Percentiles rank a stretch among this genome's conserved stretches.
These are phyloP conservation scores for Pachycephus smyrnensis DNA, from an alignment of 2,888 invertebrate genomes.

Conservation along the genomic window DNA sequence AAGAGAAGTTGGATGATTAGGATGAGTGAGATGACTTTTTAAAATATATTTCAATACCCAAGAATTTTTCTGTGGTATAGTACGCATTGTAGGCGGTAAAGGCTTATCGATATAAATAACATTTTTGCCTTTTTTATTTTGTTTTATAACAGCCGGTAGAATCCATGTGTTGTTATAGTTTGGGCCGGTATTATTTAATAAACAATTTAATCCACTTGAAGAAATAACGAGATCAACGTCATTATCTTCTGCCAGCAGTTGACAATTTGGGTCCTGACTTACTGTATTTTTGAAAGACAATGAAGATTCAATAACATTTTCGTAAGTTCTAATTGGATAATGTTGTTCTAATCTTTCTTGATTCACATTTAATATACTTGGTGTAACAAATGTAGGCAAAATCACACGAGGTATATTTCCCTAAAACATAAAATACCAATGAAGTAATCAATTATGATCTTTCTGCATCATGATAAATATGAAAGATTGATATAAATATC, in stretches of 20 bases:
- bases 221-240: slow-evolving; percentile 56
- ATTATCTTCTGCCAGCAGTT: slow-evolving; percentile 38
- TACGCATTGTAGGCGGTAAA: slow-evolving; percentile 41
- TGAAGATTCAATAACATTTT: background rate
- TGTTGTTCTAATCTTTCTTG: background rate
- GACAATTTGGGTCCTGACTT: slow-evolving; percentile 49
- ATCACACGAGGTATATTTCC: slow-evolving; percentile 32
- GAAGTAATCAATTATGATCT: too few species aligned
- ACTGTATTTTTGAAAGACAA: slow-evolving; percentile 39
- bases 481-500: too few species aligned
- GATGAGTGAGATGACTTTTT: slow-evolving; percentile 28
- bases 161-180: slow-evolving; percentile 45
- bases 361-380: slow-evolving; percentile 12
- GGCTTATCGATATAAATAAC: slow-evolving; percentile 55
- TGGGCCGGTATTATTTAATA: slow-evolving; percentile 46
- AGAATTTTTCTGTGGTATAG: slow-evolving; percentile 47
- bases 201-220: slow-evolving; percentile 50
- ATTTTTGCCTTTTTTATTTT: slow-evolving; percentile 41
- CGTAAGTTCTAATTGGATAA: background rate
- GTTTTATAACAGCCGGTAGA: slow-evolving; percentile 48
- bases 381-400: slow-evolving; percentile 32
- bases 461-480: too few species aligned
- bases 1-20: slow-evolving; percentile 22
- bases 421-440: slow-evolving; percentile 26
- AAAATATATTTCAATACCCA: slow-evolving; percentile 52